These are phyloP conservation scores for Protophormia terraenovae DNA, from an alignment of 2,888 invertebrate species.

Conservation along the genomic window DNA sequence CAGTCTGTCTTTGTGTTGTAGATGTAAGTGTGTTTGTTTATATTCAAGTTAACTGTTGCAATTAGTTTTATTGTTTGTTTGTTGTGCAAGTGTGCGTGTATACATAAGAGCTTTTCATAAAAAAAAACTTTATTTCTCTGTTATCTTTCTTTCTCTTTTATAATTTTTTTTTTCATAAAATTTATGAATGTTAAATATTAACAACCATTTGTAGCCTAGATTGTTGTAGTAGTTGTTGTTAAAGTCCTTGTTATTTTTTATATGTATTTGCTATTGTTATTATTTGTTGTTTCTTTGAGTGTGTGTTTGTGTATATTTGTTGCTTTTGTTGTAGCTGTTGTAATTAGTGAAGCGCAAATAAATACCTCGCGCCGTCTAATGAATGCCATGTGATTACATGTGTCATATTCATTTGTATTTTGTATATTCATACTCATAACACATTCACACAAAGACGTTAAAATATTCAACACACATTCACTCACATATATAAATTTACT, in stretches of 20 bases:
- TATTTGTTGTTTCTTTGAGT: conserved; percentile 54
- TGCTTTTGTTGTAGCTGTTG: conserved; percentile 66
- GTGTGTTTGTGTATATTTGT: conserved; percentile 22
- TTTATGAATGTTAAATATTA: conserved; percentile 56
- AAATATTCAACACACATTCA: not conserved
- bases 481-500: not conserved
- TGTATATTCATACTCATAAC: conserved; percentile 16
- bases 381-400: conserved; percentile 74
- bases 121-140: conserved; percentile 9
- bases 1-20: not conserved
- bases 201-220: conserved; percentile 30
- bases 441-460: not conserved
- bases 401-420: conserved; percentile 70
- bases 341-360: conserved; percentile 78
- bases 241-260: conserved; percentile 29
- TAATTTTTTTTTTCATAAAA: conserved; percentile 8
- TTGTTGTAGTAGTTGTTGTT: conserved; percentile 2
- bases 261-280: conserved; percentile 41
- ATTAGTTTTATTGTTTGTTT: conserved; percentile 78
- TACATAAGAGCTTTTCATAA: conserved; percentile 9
- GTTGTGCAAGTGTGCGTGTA: conserved; percentile 45
- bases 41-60: conserved; percentile 73
- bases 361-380: conserved; percentile 74
- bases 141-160: not conserved
- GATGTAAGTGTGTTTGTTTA: conserved; percentile 19